Percentiles rank a stretch among this genome's conserved stretches.
Conservation (phyloP, 2,888 invertebrate species). For the Pasiphila rectangulata region DNA sequence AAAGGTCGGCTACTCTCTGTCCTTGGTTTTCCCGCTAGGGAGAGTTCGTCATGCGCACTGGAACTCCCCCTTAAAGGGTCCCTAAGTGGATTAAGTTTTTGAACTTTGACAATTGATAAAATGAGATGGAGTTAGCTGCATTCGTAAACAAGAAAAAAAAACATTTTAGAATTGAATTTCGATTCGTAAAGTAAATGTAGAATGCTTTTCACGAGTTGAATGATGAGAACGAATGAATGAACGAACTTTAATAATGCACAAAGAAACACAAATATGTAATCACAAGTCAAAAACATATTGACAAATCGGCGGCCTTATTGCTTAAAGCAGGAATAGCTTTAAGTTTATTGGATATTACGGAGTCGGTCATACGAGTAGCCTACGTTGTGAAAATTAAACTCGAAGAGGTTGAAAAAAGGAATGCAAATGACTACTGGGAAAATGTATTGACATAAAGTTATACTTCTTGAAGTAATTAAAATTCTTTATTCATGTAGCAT, state of each 20-base stretch:
- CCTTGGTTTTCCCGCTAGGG: conserved; percentile 75
- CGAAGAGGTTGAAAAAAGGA: too few species aligned
- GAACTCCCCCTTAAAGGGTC: conserved; percentile 65
- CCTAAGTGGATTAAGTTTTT: conserved; percentile 79
- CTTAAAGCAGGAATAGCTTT: too few species aligned
- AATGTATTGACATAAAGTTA: too few species aligned
- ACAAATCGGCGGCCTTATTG: too few species aligned
- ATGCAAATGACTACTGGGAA: too few species aligned
- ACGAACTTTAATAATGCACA: neutral
- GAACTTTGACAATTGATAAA: conserved; percentile 79
- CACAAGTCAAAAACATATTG: too few species aligned
- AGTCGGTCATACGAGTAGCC: too few species aligned
- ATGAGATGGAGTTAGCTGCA: conserved; percentile 69
- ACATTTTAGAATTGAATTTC: neutral
- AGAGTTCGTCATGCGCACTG: conserved; percentile 69
- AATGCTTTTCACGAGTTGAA: neutral
- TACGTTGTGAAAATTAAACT: too few species aligned
- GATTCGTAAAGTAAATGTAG: neutral
- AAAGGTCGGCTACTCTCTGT: conserved; percentile 59
- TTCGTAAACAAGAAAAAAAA: conserved; percentile 33
- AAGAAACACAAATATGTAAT: too few species aligned
- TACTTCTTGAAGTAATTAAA: too few species aligned
- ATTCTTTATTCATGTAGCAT: too few species aligned
- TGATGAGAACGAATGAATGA: neutral
- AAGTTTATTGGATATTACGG: too few species aligned